Percentiles rank a stretch among this genome's conserved stretches.
phyloP scores from a whole-genome alignment of 2,797 vertebrate species.

The Rhinophrynus dorsalis region DNA sequence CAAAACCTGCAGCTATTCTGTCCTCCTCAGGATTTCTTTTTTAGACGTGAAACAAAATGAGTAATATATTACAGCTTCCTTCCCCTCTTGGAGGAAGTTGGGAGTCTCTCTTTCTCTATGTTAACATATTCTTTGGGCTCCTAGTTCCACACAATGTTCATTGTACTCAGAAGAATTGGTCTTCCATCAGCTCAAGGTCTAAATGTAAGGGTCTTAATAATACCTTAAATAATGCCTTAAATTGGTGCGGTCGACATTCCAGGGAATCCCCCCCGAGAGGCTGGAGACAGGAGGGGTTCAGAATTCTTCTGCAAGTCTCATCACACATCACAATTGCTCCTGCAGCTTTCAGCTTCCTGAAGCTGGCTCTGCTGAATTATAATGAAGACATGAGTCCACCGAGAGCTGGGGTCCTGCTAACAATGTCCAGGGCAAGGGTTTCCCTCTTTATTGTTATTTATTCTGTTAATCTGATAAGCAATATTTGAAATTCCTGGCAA shows the following conservation, averaged over 20 bases:
- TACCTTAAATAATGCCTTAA: neutral
- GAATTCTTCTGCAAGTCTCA: neutral
- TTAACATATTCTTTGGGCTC: neutral
- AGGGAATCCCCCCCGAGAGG: constrained; percentile 30
- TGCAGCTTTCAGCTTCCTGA: constrained; percentile 2
- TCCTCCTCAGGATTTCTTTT: neutral
- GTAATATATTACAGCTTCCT: constrained; percentile 19
- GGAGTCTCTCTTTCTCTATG: constrained; percentile 4
- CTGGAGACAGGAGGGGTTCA: constrained; percentile 18
- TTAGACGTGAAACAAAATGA: constrained; percentile 6
- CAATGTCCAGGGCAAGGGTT: too few species aligned
- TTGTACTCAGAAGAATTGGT: constrained; percentile 19
- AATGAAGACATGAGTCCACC: neutral
- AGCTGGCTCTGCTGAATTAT: neutral
- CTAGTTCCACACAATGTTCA: constrained; percentile 20
- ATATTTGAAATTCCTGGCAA: too few species aligned
- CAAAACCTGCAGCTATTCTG: constrained; percentile 10
- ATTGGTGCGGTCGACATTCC: constrained; percentile 19
- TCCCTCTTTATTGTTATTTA: too few species aligned
- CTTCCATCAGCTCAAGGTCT: constrained; percentile 33
- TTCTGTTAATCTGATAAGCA: too few species aligned
- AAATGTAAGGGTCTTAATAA: constrained; percentile 14
- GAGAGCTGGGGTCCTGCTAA: neutral
- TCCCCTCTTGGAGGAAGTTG: constrained; percentile 15
- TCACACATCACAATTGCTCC: constrained; percentile 5